phyloP scores from a whole-genome alignment of 1,140 invertebrate genomes.

The Platyura marginata region DNA sequence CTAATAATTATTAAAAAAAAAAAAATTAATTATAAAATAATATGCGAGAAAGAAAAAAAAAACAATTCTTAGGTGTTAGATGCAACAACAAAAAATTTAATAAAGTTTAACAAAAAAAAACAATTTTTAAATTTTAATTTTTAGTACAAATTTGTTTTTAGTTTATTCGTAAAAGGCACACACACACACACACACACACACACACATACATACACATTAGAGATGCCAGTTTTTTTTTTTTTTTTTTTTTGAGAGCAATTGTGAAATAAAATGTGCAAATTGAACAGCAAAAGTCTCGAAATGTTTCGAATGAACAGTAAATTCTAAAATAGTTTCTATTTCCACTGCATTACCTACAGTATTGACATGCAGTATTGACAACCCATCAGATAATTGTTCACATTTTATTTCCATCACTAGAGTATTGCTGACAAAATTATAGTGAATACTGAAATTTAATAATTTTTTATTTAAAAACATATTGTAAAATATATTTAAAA shows the following conservation, averaged over 20 bases:
- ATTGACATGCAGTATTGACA: too few relatives aligned
- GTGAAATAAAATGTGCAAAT: neutral
- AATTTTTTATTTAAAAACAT: too few relatives aligned
- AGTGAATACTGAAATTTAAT: too few relatives aligned
- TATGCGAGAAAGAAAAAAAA: neutral
- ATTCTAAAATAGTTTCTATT: neutral
- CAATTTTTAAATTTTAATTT: neutral
- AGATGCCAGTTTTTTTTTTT: slow-evolving; percentile 1
- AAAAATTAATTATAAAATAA: neutral
- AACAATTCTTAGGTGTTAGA: neutral
- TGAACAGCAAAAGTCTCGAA: neutral
- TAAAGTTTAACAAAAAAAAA: neutral
- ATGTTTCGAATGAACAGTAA: neutral
- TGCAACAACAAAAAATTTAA: neutral
- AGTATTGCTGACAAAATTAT: too few relatives aligned
- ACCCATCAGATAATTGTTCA: too few relatives aligned
- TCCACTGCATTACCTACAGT: too few relatives aligned
- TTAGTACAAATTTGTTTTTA: neutral
- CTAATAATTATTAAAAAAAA: neutral
- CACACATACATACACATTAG: too few relatives aligned
- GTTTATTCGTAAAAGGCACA: neutral
- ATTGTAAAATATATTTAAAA: too few relatives aligned
- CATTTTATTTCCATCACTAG: too few relatives aligned
- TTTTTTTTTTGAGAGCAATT: neutral
- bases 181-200: too few relatives aligned